These are phyloP conservation scores for Carettochelys insculpta DNA, from an alignment of 2,113 vertebrate genomes.

Conservation along the genomic window DNA sequence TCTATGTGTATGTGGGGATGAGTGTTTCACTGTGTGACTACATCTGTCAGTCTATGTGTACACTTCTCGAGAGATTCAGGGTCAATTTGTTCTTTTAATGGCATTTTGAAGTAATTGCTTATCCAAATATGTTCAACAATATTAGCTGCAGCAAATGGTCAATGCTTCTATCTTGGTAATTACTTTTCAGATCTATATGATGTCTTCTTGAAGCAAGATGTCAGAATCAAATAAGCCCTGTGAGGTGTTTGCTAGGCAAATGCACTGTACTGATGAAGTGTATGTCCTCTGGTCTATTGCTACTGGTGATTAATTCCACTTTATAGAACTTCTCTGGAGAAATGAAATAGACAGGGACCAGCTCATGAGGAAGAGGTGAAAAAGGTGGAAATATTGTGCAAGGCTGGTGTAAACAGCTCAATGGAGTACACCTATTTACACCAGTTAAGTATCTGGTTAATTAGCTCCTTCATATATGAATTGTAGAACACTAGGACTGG, in stretches of 20 bases:
- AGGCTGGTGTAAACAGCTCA: not conserved
- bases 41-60: not conserved
- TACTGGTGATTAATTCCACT: not conserved
- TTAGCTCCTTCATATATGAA: not conserved
- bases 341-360: not conserved
- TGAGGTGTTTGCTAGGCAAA: constrained; percentile 18
- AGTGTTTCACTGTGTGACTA: not conserved
- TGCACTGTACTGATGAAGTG: not conserved
- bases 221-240: constrained; percentile 21
- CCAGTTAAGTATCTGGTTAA: not conserved
- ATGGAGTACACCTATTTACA: rapidly evolving
- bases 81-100: constrained; percentile 44
- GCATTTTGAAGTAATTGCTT: constrained; percentile 41
- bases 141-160: constrained; percentile 32
- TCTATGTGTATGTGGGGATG: rapidly evolving
- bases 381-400: not conserved
- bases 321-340: not conserved
- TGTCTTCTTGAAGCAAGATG: not conserved
- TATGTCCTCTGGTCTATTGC: not conserved
- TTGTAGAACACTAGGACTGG: too few species aligned
- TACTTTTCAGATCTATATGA: constrained; percentile 4
- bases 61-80: constrained; percentile 24
- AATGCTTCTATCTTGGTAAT: constrained; percentile 33
- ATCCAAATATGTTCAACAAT: constrained; percentile 4
- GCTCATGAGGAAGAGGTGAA: not conserved